Evolutionary conservation across 2,797 vertebrate genomes (phyloP), one percentile per base, ranked within the genome.

Genomic region (Dryobates pubescens): DNA sequence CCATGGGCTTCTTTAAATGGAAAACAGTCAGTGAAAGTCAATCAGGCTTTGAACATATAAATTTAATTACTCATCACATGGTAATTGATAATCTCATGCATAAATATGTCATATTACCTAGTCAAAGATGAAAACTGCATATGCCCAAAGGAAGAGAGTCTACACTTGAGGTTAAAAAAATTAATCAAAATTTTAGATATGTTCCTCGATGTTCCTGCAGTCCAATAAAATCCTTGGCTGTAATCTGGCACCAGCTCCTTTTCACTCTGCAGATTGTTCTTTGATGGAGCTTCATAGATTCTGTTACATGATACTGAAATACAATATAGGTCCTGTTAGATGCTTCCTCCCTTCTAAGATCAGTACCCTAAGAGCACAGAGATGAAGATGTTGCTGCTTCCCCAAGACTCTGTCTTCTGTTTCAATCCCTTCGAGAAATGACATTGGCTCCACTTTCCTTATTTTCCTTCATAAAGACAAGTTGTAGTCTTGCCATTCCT

Each of bases 21-120:
- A 84, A 95, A 95, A 67, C 63, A 89, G 34, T 81, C 76, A 58
- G 72, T 59, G n/a, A 47, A 90, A 95, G 92, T 90, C 93, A 92
- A 57, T 95, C 87, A 86, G 70, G n/a, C 92, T 94, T 82, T 86
- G 58, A 94, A 89, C 36, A 49, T 45, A 93, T 80, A 89, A 88
- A 93, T 94, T 87, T 95, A 88, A 89, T 90, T 89, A 92, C 65
- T 94, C 92, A 82, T 93, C 85, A 83, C 29, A 15, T n/a, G 77
- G 56, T 92, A 95, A 94, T 68, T 93, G 92, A 90, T 94, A 91
- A 92, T 95, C 69, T 88, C 89, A 56, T 63, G 69, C 41, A 75
- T 91, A 96, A 96, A 94, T 89, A 93, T 78, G 36, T 61, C 85
- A 64, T 68, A 85, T 82, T 91, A 81, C 68, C 70, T 86, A 71